A percentile compares a stretch with the other conserved stretches of the same genome.
These are phyloP conservation scores for Eupithecia abbreviata DNA, from an alignment of 2,888 invertebrate genomes.

Conservation along the genomic window DNA sequence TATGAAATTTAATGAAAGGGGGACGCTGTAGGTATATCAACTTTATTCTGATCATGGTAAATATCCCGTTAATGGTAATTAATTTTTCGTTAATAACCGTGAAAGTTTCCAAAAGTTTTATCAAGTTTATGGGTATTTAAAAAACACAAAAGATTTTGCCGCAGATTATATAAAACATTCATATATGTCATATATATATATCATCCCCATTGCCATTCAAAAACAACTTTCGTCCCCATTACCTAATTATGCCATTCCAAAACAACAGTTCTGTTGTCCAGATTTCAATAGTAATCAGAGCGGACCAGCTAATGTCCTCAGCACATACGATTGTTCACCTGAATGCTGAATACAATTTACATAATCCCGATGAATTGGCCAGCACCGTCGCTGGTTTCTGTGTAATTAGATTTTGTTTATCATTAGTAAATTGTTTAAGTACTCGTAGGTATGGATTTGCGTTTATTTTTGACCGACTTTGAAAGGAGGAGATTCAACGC, in stretches of 20 bases:
- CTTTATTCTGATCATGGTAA: no score
- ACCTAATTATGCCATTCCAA: neutral
- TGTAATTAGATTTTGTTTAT: constrained; percentile 36
- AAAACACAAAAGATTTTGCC: no score
- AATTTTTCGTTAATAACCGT: no score
- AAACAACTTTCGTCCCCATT: no score
- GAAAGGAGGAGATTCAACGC: no score
- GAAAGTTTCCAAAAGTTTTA: no score
- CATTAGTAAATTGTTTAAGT: neutral
- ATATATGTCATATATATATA: no score
- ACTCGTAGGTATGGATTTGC: neutral
- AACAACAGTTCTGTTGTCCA: constrained; percentile 7
- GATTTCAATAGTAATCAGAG: constrained; percentile 43
- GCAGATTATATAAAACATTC: no score
- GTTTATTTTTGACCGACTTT: neutral
- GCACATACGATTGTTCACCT: constrained; percentile 58
- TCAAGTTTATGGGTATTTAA: no score
- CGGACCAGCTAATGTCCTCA: constrained; percentile 52
- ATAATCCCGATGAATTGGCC: constrained; percentile 50
- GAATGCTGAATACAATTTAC: constrained; percentile 58
- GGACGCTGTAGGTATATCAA: neutral
- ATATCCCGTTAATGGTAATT: no score
- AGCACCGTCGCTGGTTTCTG: constrained; percentile 32
- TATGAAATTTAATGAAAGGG: neutral
- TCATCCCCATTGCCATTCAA: no score